Base-by-base conservation (phyloP, 2,797 vertebrate species). In the Pantherophis vulpinus region DNA sequence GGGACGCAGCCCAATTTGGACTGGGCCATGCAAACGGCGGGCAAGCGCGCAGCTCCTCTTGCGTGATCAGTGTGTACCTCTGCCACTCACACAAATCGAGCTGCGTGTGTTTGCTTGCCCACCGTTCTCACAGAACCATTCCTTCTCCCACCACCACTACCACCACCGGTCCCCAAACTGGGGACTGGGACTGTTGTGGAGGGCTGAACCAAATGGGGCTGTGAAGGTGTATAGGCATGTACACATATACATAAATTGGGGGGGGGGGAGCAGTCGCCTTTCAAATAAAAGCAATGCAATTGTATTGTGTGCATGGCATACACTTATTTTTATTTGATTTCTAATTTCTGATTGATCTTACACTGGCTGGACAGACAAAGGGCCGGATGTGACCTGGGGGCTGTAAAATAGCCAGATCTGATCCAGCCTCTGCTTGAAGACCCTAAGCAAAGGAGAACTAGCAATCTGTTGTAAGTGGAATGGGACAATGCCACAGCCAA, bases 31-130 rank as follows among this genome's bases (percentile, higher is more conserved):
- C 63, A n/a, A 66, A 3, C 0, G 10, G 60, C 23, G 23, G 60
- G 23, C 8, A 25, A 61, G 60, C 0, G 1, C 25, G 11, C 25
- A 61, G 3, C 25, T 61, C 25, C 25, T 4, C 25, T 61, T 27
- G 25, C 25, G 0, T 61, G 60, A 27, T 23, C 3, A 1, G 60
- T 3, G 5, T 1, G 25, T 66, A 1, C 2, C 0, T 12, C 63
- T 66, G 63, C 12, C 0, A 0, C 29, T n/a, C 13, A 66, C 4
- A 7, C 29, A 66, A n/a, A n/a, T 66, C 13, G 5, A 66, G 13
- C 63, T 66, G 29, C 0, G 0, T 0, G 5, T 66, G 29, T 2
- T 0, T 66, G 29, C 63, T 61, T 61, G 23, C 3, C 60, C 23
- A 61, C 60, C 9, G 3, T 9, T 60, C 23, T 61, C 60, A 61